Evolutionary conservation across 2,113 vertebrate genomes (phyloP), one percentile per base, ranked within the genome.

Genomic region (Candoia aspera): DNA sequence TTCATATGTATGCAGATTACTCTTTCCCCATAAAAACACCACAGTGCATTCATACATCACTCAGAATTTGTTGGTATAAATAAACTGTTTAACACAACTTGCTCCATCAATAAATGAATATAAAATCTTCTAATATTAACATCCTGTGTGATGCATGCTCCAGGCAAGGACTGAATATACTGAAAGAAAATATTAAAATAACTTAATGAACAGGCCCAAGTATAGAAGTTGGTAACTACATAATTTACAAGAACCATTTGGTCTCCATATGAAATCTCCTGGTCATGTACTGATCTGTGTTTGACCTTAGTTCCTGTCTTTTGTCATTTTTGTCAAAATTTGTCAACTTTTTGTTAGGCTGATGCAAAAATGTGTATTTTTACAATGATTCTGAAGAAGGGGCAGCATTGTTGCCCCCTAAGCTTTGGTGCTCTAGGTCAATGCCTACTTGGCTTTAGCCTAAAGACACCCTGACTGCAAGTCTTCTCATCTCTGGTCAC

Each of bases 1-100:
- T 54, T 59, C 92, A 95, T 93, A 94, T 95, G 90, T 95, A 93
- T 86, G 54, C 85, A 89, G 21, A 91, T 95, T 92, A 95, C 92
- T n/a, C 88, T 93, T 94, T 88, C 94, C 93, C 95, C 87, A 91
- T 86, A 94, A 92, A 94, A 94, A 54, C 0, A 90, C 90, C 87
- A 94, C 91, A 26, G 86, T 91, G 89, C 37, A 91, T 87, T 93
- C 84, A 87, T 94, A 97, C 94, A 68, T 93, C 3, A 24, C 88
- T 96, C 73, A 13, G 93, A 83, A 90, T 59, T 88, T 96, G 91
- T 46, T 59, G 91, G 86, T 57, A 3, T 26, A 92, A 94, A 94
- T 96, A 92, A 96, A 90, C 94, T 90, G 92, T 84, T 96, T 54
- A 46, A 8, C 12, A 33, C 24, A 87, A 46, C 53, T 93, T 95